Evolutionary conservation across 2,113 vertebrate species (phyloP).

Genomic region (Typhlomys cinereus): DNA sequence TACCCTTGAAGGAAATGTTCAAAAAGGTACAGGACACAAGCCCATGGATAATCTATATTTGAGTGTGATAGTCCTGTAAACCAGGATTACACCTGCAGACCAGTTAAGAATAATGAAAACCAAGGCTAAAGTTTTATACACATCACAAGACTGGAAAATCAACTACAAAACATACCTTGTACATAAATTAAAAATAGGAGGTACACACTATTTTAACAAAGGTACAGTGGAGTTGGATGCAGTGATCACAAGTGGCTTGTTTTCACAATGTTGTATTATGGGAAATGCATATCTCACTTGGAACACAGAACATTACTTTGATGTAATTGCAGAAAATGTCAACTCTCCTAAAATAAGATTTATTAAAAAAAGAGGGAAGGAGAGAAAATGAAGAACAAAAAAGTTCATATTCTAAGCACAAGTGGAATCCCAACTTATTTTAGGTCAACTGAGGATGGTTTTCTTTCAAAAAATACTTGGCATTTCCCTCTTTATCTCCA

Average conservation of each 20-base stretch:
- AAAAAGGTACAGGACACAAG: slow-evolving; percentile 69
- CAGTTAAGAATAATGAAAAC: slow-evolving; percentile 78
- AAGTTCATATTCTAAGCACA: slow-evolving; percentile 58
- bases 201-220: slow-evolving; percentile 72
- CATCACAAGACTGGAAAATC: slow-evolving; percentile 77
- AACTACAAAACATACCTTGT: slow-evolving; percentile 68
- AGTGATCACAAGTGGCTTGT: slow-evolving; percentile 64
- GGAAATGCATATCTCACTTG: slow-evolving; percentile 71
- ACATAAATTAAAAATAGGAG: slow-evolving; percentile 70
- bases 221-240: slow-evolving; percentile 51
- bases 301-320: slow-evolving; percentile 74
- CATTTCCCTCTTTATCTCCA: slow-evolving; percentile 71
- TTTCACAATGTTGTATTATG: slow-evolving; percentile 64
- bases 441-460: slow-evolving; percentile 81
- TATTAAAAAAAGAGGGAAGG: neutral
- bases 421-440: slow-evolving; percentile 68
- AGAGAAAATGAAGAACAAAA: slow-evolving; percentile 37
- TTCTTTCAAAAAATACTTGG: slow-evolving; percentile 74
- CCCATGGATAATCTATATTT: slow-evolving; percentile 62
- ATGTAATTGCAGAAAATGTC: slow-evolving; percentile 67
- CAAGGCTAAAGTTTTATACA: slow-evolving; percentile 76
- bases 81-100: slow-evolving; percentile 70
- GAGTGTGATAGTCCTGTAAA: slow-evolving; percentile 61
- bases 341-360: slow-evolving; percentile 40
- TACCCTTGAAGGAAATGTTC: slow-evolving; percentile 77